These are phyloP conservation scores for Pterois miles DNA, from an alignment of 2,797 vertebrate genomes.

Conservation along the genomic window DNA sequence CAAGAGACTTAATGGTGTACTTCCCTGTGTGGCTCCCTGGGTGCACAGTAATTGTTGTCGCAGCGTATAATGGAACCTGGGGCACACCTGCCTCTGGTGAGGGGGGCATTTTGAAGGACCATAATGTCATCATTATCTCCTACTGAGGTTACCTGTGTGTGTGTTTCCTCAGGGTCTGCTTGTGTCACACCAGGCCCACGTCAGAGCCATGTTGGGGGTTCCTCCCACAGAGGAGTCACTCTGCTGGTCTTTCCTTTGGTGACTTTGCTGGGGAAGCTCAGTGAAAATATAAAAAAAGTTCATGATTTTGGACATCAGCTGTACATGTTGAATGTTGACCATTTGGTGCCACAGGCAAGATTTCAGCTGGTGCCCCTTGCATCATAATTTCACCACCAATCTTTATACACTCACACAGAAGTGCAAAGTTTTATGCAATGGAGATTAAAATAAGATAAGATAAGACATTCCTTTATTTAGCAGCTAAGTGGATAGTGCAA, in stretches of 20 bases:
- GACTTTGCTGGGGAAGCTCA: background rate
- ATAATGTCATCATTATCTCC: slow-evolving; percentile 34
- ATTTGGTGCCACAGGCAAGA: too few relatives aligned
- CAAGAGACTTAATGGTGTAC: slow-evolving; percentile 2
- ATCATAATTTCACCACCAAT: too few relatives aligned
- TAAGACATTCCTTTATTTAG: too few relatives aligned
- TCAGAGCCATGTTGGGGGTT: background rate
- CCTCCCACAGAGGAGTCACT: background rate
- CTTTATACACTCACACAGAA: too few relatives aligned
- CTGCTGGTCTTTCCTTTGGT: background rate
- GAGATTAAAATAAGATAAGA: too few relatives aligned
- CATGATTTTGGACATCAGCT: background rate
- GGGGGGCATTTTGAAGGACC: background rate
- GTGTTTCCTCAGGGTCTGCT: slow-evolving; percentile 8
- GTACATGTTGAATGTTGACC: background rate
- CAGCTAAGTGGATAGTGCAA: too few relatives aligned
- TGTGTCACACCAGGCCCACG: background rate
- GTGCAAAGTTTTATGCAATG: too few relatives aligned
- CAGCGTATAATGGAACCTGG: slow-evolving; percentile 8
- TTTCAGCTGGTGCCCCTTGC: too few relatives aligned
- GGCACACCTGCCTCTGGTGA: background rate
- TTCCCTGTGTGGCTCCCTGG: slow-evolving; percentile 10
- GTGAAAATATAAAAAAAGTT: background rate
- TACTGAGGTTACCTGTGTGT: background rate
- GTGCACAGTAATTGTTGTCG: slow-evolving; percentile 22